Evolutionary conservation across 2,113 vertebrate genomes (phyloP).

Genomic region (Microcebus griseorufus): DNA sequence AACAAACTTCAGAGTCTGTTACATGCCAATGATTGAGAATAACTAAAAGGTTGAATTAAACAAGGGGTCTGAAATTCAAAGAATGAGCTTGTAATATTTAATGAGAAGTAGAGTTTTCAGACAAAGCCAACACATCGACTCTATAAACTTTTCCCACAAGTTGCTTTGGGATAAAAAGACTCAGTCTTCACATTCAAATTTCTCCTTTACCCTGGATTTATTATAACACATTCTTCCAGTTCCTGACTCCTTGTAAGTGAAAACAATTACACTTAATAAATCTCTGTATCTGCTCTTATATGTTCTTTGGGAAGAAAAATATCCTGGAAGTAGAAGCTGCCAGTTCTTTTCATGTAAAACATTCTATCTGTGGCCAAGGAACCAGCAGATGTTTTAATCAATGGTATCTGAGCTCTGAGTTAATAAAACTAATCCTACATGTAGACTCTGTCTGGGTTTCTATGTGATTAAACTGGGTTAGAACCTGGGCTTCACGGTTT

Average conservation of each 20-base stretch:
- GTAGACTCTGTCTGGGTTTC: neutral
- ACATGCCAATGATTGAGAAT: neutral
- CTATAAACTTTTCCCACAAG: neutral
- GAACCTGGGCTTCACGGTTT: neutral
- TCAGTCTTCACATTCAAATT: neutral
- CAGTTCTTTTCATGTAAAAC: conserved; percentile 27
- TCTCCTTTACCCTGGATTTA: conserved; percentile 22
- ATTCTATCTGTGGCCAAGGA: neutral
- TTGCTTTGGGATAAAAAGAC: conserved; percentile 11
- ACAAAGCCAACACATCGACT: neutral
- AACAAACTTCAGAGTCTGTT: neutral
- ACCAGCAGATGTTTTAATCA: neutral
- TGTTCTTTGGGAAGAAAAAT: conserved; percentile 40
- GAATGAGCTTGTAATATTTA: neutral
- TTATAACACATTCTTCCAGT: neutral
- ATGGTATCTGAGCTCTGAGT: neutral
- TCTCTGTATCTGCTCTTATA: neutral
- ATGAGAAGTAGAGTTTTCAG: neutral
- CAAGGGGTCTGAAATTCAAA: neutral
- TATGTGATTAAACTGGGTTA: neutral
- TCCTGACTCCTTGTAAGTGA: neutral
- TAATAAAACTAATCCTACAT: neutral
- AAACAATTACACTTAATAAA: neutral
- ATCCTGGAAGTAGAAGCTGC: neutral
- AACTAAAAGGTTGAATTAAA: conserved; percentile 1